These are phyloP conservation scores for Priocnemis perturbator DNA, from an alignment of 2,888 invertebrate species.

Conservation along the genomic window DNA sequence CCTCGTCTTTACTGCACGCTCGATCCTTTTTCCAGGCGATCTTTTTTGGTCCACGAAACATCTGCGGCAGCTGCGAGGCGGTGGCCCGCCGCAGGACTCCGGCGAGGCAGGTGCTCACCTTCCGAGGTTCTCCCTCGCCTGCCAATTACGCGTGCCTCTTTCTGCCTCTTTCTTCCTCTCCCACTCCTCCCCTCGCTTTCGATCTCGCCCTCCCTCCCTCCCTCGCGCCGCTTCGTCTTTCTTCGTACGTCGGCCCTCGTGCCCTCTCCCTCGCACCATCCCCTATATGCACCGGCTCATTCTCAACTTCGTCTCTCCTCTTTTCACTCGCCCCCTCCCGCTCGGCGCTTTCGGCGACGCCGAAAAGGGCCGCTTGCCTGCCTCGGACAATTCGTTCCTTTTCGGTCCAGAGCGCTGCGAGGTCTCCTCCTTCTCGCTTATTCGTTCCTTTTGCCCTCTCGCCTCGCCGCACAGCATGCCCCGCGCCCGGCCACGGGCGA, in stretches of 20 bases:
- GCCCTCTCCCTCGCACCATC: constrained; percentile 14
- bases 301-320: constrained; percentile 19
- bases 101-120: constrained; percentile 66
- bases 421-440: background rate
- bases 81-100: constrained; percentile 59
- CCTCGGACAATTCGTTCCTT: constrained; percentile 16
- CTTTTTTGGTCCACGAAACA: constrained; percentile 68
- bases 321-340: background rate
- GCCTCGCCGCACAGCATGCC: constrained; percentile 12
- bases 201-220: background rate
- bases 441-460: too few species aligned
- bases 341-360: constrained; percentile 14
- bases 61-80: constrained; percentile 73
- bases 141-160: constrained; percentile 70
- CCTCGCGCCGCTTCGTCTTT: constrained; percentile 6
- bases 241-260: background rate
- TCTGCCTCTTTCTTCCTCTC: constrained; percentile 49
- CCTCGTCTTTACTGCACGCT: constrained; percentile 49
- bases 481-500: constrained; percentile 38
- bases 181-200: constrained; percentile 31
- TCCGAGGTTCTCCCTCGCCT: constrained; percentile 49
- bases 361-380: constrained; percentile 16
- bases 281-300: constrained; percentile 6
- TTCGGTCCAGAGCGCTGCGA: constrained; percentile 18
- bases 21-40: constrained; percentile 51